Conservation (phyloP, 2,888 invertebrate species). For the Ormyrus labotus region DNA sequence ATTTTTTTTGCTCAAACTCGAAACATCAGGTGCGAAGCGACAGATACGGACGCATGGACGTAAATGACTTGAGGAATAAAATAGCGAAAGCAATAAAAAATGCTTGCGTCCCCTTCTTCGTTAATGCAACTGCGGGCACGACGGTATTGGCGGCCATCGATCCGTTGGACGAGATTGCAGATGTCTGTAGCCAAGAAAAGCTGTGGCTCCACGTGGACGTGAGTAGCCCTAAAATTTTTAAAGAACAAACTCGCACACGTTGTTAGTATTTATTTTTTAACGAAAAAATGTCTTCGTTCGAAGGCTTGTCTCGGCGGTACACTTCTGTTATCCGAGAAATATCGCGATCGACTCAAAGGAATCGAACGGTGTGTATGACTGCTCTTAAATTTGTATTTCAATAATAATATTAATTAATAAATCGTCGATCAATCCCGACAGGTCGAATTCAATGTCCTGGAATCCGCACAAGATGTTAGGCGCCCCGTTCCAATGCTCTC, state of each 20-base stretch:
- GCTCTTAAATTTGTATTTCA: neutral
- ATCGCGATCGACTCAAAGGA: constrained; percentile 80
- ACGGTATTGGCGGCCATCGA: constrained; percentile 92
- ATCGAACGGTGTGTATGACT: constrained; percentile 79
- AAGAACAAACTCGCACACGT: neutral
- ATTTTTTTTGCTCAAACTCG: too few relatives aligned
- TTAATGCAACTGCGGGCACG: constrained; percentile 87
- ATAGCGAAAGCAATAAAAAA: constrained; percentile 76
- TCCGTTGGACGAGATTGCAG: constrained; percentile 82
- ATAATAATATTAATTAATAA: neutral
- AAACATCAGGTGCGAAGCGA: too few relatives aligned
- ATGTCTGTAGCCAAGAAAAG: constrained; percentile 81
- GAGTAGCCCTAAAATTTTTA: constrained; percentile 68
- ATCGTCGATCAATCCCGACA: constrained; percentile 68
- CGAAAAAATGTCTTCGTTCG: constrained; percentile 63
- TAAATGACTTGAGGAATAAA: constrained; percentile 79
- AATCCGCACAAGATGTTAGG: constrained; percentile 92
- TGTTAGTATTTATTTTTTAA: neutral
- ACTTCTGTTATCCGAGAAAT: constrained; percentile 82
- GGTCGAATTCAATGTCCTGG: constrained; percentile 88
- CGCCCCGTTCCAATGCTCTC: constrained; percentile 86
- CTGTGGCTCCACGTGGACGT: constrained; percentile 92
- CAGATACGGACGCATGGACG: constrained; percentile 81
- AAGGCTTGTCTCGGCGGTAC: constrained; percentile 89
- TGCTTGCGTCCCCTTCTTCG: constrained; percentile 81